Evolutionary conservation across 2,797 vertebrate genomes (phyloP), one percentile per base, ranked within the genome.

Genomic region (Poeciliopsis presidionis): DNA sequence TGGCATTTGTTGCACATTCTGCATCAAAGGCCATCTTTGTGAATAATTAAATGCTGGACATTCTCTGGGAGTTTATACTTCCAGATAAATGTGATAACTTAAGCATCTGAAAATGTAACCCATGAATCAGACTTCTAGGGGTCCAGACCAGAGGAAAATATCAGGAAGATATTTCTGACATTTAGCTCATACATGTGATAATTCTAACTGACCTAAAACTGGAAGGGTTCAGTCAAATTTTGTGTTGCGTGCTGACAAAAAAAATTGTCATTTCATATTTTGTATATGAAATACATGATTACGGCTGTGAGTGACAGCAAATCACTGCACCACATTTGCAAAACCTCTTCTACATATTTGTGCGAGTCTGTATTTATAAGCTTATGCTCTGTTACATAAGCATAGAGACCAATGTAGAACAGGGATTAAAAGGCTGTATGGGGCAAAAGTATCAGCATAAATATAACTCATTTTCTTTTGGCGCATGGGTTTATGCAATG

Each of bases 401-500:
- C 61, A 81, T 43, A 70, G 65, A 74, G 72, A 75, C 33, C 84
- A 55, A 86, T 80, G 78, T 73, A 75, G 70, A 78, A 71, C 47
- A 4, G 41, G 81, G 85, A 89, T 92, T 89, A 90, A 69, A 41
- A 76, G 28, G 45, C 46, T 67, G 82, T 81, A 81, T 55, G 72
- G n/a, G 61, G 65, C 46, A 84, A 84, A 79, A 39, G 78, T 70
- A 84, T 85, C 25, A 4, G 87, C 84, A 80, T 75, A 28, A 81
- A 77, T 55, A 71, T 43, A 69, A 73, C 77, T 77, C 78, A 51
- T 69, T 84, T 83, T 77, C 12, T 73, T 57, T 41, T 74, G 36
- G 69, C 59, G 25, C 67, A 79, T 25, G 41, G 65, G 12, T 45
- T 82, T 59, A 61, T 71, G 9, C 49, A 67, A 47, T 39, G 36